Base-by-base conservation (phyloP, 2,113 vertebrate genomes). In the Syngnathus scovelli region DNA sequence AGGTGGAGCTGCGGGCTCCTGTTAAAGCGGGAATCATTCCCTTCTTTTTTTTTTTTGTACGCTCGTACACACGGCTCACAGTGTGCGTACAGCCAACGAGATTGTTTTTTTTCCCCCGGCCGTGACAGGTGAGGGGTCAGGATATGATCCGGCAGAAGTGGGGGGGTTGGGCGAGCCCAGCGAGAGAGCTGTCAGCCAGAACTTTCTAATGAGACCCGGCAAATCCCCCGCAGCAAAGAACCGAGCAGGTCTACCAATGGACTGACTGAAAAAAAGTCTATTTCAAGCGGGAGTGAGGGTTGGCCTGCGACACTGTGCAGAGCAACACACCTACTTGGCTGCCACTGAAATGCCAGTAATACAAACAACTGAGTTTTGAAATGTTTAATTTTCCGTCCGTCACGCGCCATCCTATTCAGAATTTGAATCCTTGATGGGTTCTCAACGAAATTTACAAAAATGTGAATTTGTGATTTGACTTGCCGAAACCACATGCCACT, bases 131-230 rank as follows among this genome's bases (percentile, higher is more conserved):
- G 72, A 79, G 65, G 77, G 77, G 78, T 82, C 76, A 75, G 64
- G 69, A 63, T 48, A 66, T 61, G 61, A 76, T 27, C 44, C 69
- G 19, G 54, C 59, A 74, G 58, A 51, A 37, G 64, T 38, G 33
- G 13, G 16, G 16, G 39, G 19, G 9, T 12, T 2, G 38, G 37
- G 60, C 36, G 71, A 69, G 64, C 61, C 60, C 62, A 60, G 73
- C n/a, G 64, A 68, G 70, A 64, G 52, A 66, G 69, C 58, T 38
- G 71, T 75, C 68, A 46, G 60, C 61, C 61, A 68, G 54, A 18
- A 37, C 63, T 66, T 70, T 74, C 61, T 80, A 85, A 85, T 85
- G 79, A 85, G 81, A 73, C 76, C 56, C 76, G 81, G 68, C 84
- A 86, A 75, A 81, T 82, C 71, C 67, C 78, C 70, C 70, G 64